Conservation (phyloP, 2,888 invertebrate genomes). For the Drosophila percnosoma region DNA sequence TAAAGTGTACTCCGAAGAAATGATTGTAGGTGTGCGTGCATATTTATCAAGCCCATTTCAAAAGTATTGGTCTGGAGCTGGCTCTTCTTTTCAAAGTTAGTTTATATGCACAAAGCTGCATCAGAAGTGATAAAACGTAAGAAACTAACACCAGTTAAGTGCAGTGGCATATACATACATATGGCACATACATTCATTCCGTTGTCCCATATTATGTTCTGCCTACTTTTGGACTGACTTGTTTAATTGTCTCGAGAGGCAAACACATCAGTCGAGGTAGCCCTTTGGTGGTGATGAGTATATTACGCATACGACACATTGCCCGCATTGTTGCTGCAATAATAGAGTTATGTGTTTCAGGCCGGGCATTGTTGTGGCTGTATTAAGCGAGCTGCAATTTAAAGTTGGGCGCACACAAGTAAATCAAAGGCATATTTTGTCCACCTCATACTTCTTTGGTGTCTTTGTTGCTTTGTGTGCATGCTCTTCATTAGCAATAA, state of each 20-base stretch:
- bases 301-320: conserved; percentile 47
- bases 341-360: conserved; percentile 41
- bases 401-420: conserved; percentile 20
- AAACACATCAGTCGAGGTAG: not conserved
- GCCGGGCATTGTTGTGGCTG: conserved; percentile 1
- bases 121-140: conserved; percentile 3
- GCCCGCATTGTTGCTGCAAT: conserved; percentile 25
- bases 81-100: not conserved
- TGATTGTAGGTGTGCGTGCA: not conserved
- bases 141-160: conserved; percentile 5
- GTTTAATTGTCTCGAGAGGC: conserved; percentile 11
- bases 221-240: conserved; percentile 30
- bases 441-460: not conserved
- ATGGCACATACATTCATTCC: not conserved
- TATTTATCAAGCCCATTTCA: conserved; percentile 12
- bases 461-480: conserved; percentile 15
- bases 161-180: not conserved
- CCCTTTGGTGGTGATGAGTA: conserved; percentile 23
- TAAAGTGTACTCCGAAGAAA: not conserved
- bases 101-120: conserved; percentile 26
- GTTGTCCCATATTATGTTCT: conserved; percentile 18
- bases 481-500: conserved; percentile 67
- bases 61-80: not conserved
- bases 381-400: conserved; percentile 22
- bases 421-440: conserved; percentile 29